Evolutionary conservation across 2,888 invertebrate species (phyloP).

Genomic region (Pterostichus madidus): DNA sequence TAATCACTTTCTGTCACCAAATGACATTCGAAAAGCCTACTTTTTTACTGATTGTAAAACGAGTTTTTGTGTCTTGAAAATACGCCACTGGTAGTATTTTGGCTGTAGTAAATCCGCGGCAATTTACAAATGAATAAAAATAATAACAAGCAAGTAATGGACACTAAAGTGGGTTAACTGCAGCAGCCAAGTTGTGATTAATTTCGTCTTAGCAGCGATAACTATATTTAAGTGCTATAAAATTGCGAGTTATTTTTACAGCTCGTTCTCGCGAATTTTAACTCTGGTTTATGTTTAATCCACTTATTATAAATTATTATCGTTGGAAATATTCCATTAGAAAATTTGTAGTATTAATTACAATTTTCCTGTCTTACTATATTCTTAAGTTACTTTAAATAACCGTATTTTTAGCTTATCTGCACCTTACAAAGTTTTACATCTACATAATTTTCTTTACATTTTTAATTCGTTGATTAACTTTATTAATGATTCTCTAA

Average conservation of each 20-base stretch:
- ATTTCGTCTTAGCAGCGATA: constrained; percentile 29
- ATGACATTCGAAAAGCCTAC: too few relatives aligned
- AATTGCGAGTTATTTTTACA: constrained; percentile 53
- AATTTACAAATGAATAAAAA: constrained; percentile 53
- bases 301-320: constrained; percentile 48
- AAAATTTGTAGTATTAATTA: constrained; percentile 38
- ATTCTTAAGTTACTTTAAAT: constrained; percentile 12
- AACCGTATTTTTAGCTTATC: constrained; percentile 31
- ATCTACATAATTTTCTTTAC: constrained; percentile 34
- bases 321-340: constrained; percentile 1
- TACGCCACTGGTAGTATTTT: too few relatives aligned
- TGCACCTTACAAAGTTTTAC: constrained; percentile 10
- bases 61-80: too few relatives aligned
- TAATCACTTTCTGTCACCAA: too few relatives aligned
- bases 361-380: constrained; percentile 22
- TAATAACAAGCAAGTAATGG: constrained; percentile 45
- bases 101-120: too few relatives aligned
- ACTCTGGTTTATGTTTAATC: constrained; percentile 50
- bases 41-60: too few relatives aligned
- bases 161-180: constrained; percentile 49
- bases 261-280: constrained; percentile 30
- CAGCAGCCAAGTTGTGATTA: constrained; percentile 43
- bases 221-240: constrained; percentile 52
- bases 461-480: constrained; percentile 30
- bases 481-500: background rate